phyloP scores from a whole-genome alignment of 2,113 vertebrate genomes.

The Tinamus guttatus region DNA sequence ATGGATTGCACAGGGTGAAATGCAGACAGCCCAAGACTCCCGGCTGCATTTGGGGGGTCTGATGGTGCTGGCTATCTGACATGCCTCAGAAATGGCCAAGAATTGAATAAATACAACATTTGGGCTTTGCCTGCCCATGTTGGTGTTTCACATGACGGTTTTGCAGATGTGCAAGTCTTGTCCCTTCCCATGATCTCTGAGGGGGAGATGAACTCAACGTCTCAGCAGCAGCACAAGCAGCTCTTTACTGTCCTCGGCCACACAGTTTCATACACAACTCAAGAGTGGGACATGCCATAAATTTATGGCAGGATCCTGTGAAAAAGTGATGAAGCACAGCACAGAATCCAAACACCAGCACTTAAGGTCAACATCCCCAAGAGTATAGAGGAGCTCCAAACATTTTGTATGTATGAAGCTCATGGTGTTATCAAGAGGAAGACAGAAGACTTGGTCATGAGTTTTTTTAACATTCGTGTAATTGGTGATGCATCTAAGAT shows the following conservation, averaged over 20 bases:
- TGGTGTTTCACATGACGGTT: neutral
- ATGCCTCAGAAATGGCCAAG: rapidly evolving
- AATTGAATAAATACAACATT: neutral
- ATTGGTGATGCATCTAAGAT: neutral
- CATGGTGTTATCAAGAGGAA: neutral
- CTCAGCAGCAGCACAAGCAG: rapidly evolving
- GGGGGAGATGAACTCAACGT: neutral
- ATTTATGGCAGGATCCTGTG: rapidly evolving
- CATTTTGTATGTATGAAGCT: rapidly evolving
- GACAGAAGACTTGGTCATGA: rapidly evolving
- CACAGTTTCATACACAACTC: rapidly evolving
- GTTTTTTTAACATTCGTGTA: neutral
- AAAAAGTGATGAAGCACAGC: neutral
- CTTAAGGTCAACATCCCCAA: neutral
- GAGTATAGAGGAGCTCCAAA: neutral
- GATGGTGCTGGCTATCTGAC: rapidly evolving
- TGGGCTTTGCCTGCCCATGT: neutral
- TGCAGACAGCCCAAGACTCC: neutral
- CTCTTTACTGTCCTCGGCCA: neutral
- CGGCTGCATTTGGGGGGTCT: neutral
- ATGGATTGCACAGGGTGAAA: neutral
- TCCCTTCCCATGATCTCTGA: rapidly evolving
- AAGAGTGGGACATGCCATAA: rapidly evolving
- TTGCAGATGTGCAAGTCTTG: neutral
- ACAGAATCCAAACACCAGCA: neutral